Evolutionary conservation across 2,888 invertebrate genomes (phyloP), one percentile per base, ranked within the genome.

Genomic region (Loripinus fragilis): DNA sequence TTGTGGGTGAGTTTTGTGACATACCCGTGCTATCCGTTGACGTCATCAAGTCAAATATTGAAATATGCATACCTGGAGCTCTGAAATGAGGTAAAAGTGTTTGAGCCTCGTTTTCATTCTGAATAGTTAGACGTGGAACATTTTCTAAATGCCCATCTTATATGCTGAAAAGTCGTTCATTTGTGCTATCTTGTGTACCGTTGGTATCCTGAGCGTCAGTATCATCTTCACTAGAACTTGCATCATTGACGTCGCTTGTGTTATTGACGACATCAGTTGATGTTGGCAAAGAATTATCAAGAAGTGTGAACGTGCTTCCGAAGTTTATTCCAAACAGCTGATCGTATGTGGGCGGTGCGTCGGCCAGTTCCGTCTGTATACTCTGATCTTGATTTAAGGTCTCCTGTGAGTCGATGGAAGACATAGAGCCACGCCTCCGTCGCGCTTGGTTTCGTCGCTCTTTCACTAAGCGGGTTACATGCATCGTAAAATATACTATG

Each of bases 1-100:
- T 33, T 30, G 30, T 20, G 5, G 75, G 76, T n/a, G 79, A 72
- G 30, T 33, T 60, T 12, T 55, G 65, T 12, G 69, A 45, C 41
- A 20, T 33, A 3, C 12, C 2, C 15, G 30, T 25, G 45, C 33
- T 33, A 15, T 48, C n/a, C 30, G 50, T 45, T 48, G 78, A 69
- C 28, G 42, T 55, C 45, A 83, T 68, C 50, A 79, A 45, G 12
- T 83, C 83, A 69, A 78, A 72, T 48, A 84, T 74, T 0, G 83
- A 81, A 38, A 84, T 50, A 72, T 84, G 83, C 78, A 84, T 76
- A 28, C 78, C 74, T 0, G 83, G 80, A 65, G 80, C 71, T 69
- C 70, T 35, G 17, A 73, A 64, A 12, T 68, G 67, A 23, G 38
- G 67, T 1, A 38, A 23, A 23, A 17, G 67, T n/a, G 45, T 41